These are phyloP conservation scores for Ethmia dodecea DNA, from an alignment of 2,888 invertebrate species.

Conservation along the genomic window DNA sequence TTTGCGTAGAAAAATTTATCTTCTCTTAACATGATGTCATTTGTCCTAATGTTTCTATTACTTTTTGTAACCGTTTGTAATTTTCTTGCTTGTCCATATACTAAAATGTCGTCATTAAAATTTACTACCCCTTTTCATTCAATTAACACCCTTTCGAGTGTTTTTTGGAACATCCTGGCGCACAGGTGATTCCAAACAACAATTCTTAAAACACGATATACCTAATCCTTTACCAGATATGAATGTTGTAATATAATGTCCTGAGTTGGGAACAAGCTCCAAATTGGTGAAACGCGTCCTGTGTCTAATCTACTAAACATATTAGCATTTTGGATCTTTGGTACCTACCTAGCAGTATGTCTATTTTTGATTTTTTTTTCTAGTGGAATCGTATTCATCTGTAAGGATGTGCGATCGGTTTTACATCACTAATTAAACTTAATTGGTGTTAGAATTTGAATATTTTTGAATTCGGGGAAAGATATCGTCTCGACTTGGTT, in stretches of 20 bases:
- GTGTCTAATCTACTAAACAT: neutral
- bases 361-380: slow-evolving; percentile 16
- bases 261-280: neutral
- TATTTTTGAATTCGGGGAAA: slow-evolving; percentile 25
- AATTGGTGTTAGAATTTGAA: slow-evolving; percentile 16
- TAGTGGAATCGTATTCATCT: slow-evolving; percentile 18
- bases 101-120: slow-evolving; percentile 14
- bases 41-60: slow-evolving; percentile 4
- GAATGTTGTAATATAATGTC: slow-evolving; percentile 3
- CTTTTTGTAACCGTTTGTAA: slow-evolving; percentile 8
- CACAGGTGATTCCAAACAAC: slow-evolving; percentile 17
- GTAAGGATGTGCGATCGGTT: slow-evolving; percentile 18
- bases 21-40: slow-evolving; percentile 14
- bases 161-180: slow-evolving; percentile 24
- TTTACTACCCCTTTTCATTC: slow-evolving; percentile 10
- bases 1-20: no score
- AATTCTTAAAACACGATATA: slow-evolving; percentile 34
- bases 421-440: slow-evolving; percentile 14
- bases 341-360: slow-evolving; percentile 9
- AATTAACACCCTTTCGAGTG: slow-evolving; percentile 9
- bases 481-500: slow-evolving; percentile 1
- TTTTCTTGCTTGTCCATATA: slow-evolving; percentile 6
- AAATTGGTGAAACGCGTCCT: neutral
- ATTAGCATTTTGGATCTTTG: slow-evolving; percentile 1
- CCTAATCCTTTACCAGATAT: slow-evolving; percentile 24